A percentile compares a stretch with the other conserved stretches of the same genome.
These are phyloP conservation scores for Gephyroberyx darwinii DNA, from an alignment of 2,797 vertebrate genomes.

Conservation along the genomic window DNA sequence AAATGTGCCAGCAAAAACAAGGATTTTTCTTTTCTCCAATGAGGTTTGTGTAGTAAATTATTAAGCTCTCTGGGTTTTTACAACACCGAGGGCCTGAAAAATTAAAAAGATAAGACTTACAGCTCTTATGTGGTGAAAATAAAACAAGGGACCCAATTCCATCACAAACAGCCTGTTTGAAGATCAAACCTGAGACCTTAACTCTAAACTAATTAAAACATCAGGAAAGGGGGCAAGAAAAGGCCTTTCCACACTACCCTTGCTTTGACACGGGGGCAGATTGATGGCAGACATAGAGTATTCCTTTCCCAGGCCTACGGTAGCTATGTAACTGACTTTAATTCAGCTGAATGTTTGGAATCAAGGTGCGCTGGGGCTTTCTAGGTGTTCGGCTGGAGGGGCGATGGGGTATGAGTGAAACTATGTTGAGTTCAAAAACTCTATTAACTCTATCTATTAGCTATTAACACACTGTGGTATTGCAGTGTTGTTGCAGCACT, in stretches of 20 bases:
- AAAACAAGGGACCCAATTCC: slow-evolving; percentile 64
- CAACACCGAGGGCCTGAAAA: slow-evolving; percentile 49
- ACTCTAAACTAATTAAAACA: slow-evolving; percentile 52
- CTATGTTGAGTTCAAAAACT: no score
- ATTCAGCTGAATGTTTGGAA: slow-evolving; percentile 7
- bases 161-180: slow-evolving; percentile 63
- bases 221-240: slow-evolving; percentile 42
- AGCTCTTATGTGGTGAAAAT: slow-evolving; percentile 53
- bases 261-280: slow-evolving; percentile 6
- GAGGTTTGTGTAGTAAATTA: slow-evolving; percentile 53
- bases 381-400: no score
- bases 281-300: background rate
- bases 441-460: no score
- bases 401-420: no score
- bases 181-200: slow-evolving; percentile 70
- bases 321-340: background rate
- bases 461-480: no score
- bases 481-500: no score
- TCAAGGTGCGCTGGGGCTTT: no score
- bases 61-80: slow-evolving; percentile 45
- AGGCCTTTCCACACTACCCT: background rate
- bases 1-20: slow-evolving; percentile 37
- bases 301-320: background rate
- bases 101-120: slow-evolving; percentile 64
- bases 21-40: slow-evolving; percentile 23